Conservation (phyloP, 1,140 invertebrate species). For the Musca domestica region DNA sequence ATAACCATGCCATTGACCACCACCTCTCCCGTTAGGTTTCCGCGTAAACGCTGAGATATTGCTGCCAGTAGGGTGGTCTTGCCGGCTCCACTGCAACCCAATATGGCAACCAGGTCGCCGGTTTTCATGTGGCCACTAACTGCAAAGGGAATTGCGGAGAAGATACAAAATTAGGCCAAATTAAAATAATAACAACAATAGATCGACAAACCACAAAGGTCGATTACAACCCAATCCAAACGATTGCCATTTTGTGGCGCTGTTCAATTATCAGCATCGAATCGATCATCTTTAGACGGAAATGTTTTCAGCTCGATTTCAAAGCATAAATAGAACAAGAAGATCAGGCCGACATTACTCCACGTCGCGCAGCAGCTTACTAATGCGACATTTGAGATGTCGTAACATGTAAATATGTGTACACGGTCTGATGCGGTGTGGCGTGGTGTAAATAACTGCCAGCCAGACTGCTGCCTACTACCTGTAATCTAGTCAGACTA, state of each 20-base stretch:
- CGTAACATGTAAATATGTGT: too few species aligned
- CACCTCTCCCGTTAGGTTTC: constrained; percentile 62
- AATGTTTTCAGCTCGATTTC: too few species aligned
- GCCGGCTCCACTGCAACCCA: constrained; percentile 66
- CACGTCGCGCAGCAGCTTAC: too few species aligned
- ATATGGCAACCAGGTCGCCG: constrained; percentile 59
- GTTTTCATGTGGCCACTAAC: constrained; percentile 59
- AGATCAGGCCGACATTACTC: neutral
- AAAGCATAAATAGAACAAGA: constrained; percentile 4
- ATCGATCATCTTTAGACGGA: too few species aligned
- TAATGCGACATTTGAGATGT: too few species aligned
- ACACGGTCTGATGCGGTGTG: too few species aligned
- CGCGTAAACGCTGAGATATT: constrained; percentile 65
- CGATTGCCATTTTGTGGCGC: too few species aligned
- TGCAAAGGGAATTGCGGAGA: constrained; percentile 31
- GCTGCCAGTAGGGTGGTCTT: constrained; percentile 71
- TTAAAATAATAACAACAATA: neutral
- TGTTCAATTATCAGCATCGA: too few species aligned
- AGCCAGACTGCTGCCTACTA: too few species aligned
- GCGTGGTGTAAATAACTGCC: too few species aligned
- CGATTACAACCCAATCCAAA: neutral
- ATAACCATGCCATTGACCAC: constrained; percentile 66
- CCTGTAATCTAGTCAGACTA: too few species aligned
- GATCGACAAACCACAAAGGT: neutral
- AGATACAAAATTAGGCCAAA: neutral